These are phyloP conservation scores for Drosophila mojavensis DNA, from an alignment of 1,140 invertebrate genomes.

Conservation along the genomic window DNA sequence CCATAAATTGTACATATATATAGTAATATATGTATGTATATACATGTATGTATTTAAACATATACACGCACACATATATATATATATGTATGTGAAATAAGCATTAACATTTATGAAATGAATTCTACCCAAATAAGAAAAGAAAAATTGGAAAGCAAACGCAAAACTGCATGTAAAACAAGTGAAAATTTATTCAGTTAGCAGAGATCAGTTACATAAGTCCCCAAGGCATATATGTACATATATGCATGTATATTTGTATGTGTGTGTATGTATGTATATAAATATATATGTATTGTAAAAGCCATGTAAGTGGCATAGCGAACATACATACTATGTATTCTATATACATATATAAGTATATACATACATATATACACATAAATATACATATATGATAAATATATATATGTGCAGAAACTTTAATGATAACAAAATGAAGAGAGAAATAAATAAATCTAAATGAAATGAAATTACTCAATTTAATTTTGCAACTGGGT, in stretches of 20 bases:
- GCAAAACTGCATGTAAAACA: neutral
- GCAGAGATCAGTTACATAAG: constrained; percentile 7
- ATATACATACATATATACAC: constrained; percentile 5
- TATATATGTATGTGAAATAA: constrained; percentile 37
- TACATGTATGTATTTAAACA: neutral
- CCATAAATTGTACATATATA: constrained; percentile 29
- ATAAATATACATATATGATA: neutral
- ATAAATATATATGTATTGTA: constrained; percentile 2
- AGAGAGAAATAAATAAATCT: constrained; percentile 51
- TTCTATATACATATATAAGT: constrained; percentile 13
- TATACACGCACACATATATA: constrained; percentile 15
- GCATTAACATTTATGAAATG: constrained; percentile 35
- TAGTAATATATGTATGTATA: constrained; percentile 19
- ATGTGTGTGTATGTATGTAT: constrained; percentile 1
- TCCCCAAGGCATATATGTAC: neutral
- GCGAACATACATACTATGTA: constrained; percentile 15
- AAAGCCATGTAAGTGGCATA: constrained; percentile 31
- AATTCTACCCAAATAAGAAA: constrained; percentile 12
- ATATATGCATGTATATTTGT: constrained; percentile 17
- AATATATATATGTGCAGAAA: constrained; percentile 24
- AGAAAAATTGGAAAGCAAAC: constrained; percentile 3
- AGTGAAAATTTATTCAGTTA: constrained; percentile 15
- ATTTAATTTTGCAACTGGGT: neutral
- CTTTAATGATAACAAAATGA: constrained; percentile 33
- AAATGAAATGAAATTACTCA: constrained; percentile 24